A percentile compares a stretch with the other conserved stretches of the same genome.
phyloP scores from a whole-genome alignment of 2,113 vertebrate genomes.

The Macroglossus sobrinus region DNA sequence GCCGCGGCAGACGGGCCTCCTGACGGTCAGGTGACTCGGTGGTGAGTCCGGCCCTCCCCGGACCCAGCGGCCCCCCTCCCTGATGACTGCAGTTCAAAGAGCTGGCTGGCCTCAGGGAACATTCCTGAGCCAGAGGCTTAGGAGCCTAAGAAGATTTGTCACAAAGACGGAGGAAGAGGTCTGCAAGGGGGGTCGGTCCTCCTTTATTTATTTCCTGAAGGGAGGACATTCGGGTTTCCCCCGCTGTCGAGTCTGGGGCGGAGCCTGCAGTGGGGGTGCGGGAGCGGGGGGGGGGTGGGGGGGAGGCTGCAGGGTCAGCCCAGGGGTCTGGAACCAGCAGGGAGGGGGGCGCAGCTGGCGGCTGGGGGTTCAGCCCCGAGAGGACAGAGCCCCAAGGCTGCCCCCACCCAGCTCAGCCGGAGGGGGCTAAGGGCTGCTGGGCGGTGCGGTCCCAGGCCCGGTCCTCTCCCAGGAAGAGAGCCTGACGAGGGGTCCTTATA shows the following conservation, averaged over 20 bases:
- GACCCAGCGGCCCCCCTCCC: not conserved
- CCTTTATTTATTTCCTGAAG: not conserved
- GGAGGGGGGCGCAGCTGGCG: not conserved
- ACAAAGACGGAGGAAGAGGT: not conserved
- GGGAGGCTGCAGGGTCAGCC: not conserved
- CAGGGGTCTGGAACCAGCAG: too few relatives aligned
- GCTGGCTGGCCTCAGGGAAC: not conserved
- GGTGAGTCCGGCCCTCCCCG: not conserved
- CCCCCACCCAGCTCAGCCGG: not conserved
- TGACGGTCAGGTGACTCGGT: not conserved
- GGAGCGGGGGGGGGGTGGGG: too few relatives aligned
- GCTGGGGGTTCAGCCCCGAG: not conserved
- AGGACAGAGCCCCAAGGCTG: accelerated
- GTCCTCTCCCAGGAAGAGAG: not conserved
- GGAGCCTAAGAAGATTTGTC: not conserved
- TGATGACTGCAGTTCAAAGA: not conserved
- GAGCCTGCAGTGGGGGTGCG: not conserved
- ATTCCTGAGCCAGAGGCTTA: not conserved
- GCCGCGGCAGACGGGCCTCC: not conserved
- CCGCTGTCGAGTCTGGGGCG: accelerated
- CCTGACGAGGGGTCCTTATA: not conserved
- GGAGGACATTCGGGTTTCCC: too few relatives aligned
- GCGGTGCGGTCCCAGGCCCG: too few relatives aligned
- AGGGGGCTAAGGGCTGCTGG: not conserved
- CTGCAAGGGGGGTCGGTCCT: not conserved